Evolutionary conservation across 92 coral and sea anemone species (phyloP).

Genomic region (Pocillopora meandrina): DNA sequence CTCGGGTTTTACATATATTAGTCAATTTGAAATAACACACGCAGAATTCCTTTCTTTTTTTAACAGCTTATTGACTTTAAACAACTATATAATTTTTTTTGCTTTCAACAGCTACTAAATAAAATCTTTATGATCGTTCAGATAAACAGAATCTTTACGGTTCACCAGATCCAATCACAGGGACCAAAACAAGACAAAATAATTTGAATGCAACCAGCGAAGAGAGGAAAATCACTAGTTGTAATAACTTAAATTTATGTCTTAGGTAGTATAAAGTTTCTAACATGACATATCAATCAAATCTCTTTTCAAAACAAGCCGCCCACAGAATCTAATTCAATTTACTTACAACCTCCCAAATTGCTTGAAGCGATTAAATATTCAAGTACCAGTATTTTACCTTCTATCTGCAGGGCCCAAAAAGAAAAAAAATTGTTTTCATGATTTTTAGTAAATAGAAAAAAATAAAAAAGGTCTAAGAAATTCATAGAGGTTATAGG

Average conservation of each 20-base stretch:
- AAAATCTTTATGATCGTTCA: not conserved
- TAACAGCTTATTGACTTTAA: no score
- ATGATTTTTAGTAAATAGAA: not conserved
- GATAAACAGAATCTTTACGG: not conserved
- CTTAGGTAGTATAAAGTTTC: not conserved
- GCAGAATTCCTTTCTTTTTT: no score
- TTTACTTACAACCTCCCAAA: not conserved
- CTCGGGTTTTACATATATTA: no score
- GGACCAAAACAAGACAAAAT: not conserved
- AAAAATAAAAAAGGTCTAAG: not conserved
- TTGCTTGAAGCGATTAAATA: constrained; percentile 12
- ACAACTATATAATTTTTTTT: no score
- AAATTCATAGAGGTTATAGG: not conserved
- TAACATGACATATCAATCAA: not conserved
- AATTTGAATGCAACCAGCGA: not conserved
- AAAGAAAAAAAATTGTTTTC: not conserved
- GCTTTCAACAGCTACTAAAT: no score
- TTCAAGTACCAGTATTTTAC: constrained; percentile 26
- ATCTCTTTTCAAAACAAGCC: not conserved
- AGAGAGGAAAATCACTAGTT: not conserved
- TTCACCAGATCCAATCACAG: not conserved
- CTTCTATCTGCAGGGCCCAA: not conserved
- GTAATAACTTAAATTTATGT: not conserved
- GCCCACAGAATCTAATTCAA: not conserved
- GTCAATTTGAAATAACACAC: no score